A percentile compares a stretch with the other conserved stretches of the same genome.
Evolutionary conservation across 1,140 invertebrate genomes (phyloP).

Genomic region (Caenorhabditis latens): DNA sequence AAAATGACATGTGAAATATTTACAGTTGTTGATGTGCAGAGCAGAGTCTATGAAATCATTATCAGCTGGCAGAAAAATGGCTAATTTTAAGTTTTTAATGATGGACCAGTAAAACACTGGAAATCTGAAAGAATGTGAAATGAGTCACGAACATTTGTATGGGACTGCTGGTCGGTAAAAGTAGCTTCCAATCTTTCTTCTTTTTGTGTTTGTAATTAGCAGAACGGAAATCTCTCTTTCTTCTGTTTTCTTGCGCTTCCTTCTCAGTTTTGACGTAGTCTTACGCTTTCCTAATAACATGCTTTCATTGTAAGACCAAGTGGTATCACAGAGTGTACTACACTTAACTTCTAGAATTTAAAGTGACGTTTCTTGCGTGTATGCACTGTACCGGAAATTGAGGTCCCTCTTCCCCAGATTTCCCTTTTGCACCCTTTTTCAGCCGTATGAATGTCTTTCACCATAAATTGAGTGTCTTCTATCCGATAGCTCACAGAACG

Average conservation of each 20-base stretch:
- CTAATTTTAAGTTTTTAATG: too few species aligned
- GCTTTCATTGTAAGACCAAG: not conserved
- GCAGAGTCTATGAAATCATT: too few species aligned
- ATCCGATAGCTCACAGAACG: not conserved
- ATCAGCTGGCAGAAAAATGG: too few species aligned
- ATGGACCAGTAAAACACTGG: not conserved
- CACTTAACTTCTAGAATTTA: not conserved
- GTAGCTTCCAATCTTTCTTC: not conserved
- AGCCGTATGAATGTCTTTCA: not conserved
- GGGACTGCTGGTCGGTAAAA: not conserved
- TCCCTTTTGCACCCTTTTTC: not conserved
- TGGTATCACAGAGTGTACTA: not conserved
- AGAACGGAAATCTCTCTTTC: not conserved
- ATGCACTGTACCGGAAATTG: slow-evolving; percentile 19
- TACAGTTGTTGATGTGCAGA: too few species aligned
- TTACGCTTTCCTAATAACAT: not conserved
- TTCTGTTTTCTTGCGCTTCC: slow-evolving; percentile 16
- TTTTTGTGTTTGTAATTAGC: not conserved
- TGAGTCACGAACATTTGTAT: not conserved
- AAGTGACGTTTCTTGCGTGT: not conserved
- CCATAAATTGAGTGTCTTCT: not conserved
- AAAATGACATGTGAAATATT: too few species aligned
- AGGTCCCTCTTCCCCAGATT: not conserved
- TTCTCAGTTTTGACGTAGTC: not conserved
- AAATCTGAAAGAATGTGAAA: not conserved